phyloP scores from a whole-genome alignment of 1,140 invertebrate genomes.

The Drosophila jambulina region DNA sequence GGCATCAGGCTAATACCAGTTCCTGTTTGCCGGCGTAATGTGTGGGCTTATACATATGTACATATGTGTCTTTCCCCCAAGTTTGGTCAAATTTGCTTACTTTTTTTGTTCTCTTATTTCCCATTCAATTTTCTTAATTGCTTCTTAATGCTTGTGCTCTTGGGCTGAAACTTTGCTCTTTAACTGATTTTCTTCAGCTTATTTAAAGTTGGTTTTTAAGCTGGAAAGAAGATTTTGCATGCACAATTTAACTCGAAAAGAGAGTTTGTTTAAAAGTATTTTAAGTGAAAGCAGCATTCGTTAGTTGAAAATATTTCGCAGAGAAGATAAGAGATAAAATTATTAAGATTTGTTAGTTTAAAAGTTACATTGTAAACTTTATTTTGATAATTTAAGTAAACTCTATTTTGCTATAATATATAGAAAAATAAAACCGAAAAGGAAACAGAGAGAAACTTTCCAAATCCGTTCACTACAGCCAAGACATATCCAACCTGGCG shows the following conservation, averaged over 20 bases:
- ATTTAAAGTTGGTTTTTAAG: conserved; percentile 13
- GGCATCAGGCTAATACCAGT: conserved; percentile 68
- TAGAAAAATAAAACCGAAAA: neutral
- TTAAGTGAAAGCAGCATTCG: neutral
- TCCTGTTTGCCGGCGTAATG: conserved; percentile 4
- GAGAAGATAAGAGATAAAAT: neutral
- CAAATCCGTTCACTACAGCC: neutral
- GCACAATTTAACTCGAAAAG: neutral
- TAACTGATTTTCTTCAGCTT: conserved; percentile 9
- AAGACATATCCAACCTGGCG: conserved; percentile 15
- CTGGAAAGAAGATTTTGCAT: neutral
- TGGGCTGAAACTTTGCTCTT: conserved; percentile 7
- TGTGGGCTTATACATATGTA: neutral
- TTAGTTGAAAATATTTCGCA: neutral
- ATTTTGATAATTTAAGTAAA: neutral
- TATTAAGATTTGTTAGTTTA: too few relatives aligned
- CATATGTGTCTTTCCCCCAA: conserved; percentile 1
- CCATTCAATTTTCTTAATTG: conserved; percentile 74
- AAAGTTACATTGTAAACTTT: too few relatives aligned
- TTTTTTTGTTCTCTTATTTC: conserved; percentile 39
- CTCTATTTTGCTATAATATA: neutral
- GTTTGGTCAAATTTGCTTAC: conserved; percentile 34
- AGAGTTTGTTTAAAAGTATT: neutral
- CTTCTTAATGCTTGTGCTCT: conserved; percentile 56
- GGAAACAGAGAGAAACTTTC: conserved; percentile 7